Evolutionary conservation across 2,888 invertebrate genomes (phyloP).

Genomic region (Nemotelus pantherinus): DNA sequence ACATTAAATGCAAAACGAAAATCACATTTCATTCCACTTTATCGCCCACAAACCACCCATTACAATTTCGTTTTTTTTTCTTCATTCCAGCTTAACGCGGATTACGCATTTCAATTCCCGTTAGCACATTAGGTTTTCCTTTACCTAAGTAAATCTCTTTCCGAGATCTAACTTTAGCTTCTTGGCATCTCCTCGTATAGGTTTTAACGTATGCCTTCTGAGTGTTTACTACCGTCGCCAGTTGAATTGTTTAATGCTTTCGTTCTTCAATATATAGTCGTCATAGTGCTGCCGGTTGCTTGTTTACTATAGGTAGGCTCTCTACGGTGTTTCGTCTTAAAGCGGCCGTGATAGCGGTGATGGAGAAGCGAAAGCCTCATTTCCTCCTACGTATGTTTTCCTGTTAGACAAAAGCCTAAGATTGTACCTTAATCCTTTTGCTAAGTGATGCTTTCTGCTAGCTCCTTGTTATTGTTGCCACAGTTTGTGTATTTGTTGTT

Average conservation of each 20-base stretch:
- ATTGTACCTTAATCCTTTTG: constrained; percentile 41
- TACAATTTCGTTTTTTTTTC: no score
- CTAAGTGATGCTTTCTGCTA: constrained; percentile 38
- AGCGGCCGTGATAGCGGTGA: not conserved
- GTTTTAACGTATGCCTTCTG: no score
- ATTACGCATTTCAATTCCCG: not conserved
- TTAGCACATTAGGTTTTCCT: not conserved
- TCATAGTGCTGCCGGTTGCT: no score
- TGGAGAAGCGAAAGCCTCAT: not conserved
- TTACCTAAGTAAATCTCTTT: no score
- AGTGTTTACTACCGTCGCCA: not conserved
- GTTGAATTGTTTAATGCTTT: constrained; percentile 1
- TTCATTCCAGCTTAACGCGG: not conserved
- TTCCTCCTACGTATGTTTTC: constrained; percentile 4
- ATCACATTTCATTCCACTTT: no score
- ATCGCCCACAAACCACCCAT: no score
- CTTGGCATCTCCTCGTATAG: no score
- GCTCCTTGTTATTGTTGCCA: constrained; percentile 11
- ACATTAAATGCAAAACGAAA: no score
- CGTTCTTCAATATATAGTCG: not conserved
- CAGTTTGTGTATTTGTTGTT: not conserved
- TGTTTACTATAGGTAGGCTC: no score
- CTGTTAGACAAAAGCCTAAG: constrained; percentile 40
- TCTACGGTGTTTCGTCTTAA: no score
- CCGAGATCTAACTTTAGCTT: no score